A percentile compares a stretch with the other conserved stretches of the same genome.
Conservation (phyloP, 2,888 invertebrate genomes). For the Hyppa rectilinea region DNA sequence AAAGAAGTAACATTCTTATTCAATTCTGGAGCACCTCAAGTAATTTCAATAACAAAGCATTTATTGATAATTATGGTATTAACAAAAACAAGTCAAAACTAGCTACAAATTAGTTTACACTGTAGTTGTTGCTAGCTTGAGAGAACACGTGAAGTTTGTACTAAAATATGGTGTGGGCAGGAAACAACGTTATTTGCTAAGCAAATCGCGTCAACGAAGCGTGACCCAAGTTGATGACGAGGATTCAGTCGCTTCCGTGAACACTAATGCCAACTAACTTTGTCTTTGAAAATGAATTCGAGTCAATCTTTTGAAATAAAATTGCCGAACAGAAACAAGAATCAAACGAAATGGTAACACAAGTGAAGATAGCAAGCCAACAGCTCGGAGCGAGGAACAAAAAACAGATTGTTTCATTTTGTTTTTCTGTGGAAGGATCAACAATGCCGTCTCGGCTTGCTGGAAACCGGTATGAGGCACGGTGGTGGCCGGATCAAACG, state of each 20-base stretch:
- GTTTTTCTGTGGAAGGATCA: constrained; percentile 87
- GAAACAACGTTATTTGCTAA: constrained; percentile 80
- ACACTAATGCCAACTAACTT: constrained; percentile 67
- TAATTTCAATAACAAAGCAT: constrained; percentile 23
- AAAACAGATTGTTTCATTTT: constrained; percentile 86
- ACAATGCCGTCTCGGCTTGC: constrained; percentile 84
- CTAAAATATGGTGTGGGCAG: constrained; percentile 70
- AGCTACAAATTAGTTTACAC: constrained; percentile 34
- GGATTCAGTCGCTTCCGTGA: constrained; percentile 77
- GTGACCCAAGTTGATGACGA: constrained; percentile 78
- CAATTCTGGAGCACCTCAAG: not conserved
- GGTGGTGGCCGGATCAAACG: constrained; percentile 80
- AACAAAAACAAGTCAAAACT: constrained; percentile 45
- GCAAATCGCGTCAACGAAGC: constrained; percentile 82
- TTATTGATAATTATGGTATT: constrained; percentile 14
- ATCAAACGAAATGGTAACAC: constrained; percentile 64
- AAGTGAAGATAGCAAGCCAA: constrained; percentile 72
- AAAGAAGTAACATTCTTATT: constrained; percentile 3
- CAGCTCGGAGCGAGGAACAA: constrained; percentile 72
- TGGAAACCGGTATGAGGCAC: constrained; percentile 86
- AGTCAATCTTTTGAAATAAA: constrained; percentile 35
- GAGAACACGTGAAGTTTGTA: constrained; percentile 64
- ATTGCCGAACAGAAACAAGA: constrained; percentile 27
- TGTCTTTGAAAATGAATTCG: constrained; percentile 58
- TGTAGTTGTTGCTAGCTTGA: constrained; percentile 53